Base-by-base conservation (phyloP, 2,797 vertebrate species). In the Smutsia gigantea region DNA sequence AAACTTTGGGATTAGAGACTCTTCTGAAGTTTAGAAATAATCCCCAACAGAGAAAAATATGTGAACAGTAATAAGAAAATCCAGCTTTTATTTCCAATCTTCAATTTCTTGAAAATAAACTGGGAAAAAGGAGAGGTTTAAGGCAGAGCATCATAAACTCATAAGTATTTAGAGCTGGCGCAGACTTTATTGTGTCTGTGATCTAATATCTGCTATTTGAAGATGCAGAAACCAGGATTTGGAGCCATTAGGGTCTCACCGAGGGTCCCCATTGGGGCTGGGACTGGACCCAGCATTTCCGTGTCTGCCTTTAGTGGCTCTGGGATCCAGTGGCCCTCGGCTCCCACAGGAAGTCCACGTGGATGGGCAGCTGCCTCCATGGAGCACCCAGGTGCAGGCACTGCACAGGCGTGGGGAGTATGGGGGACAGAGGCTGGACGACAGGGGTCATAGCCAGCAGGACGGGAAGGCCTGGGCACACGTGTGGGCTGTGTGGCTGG, bases 21-120 rank as follows among this genome's bases (percentile, higher is more conserved):
- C 64, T 74, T 82, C 8, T 63, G 64, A 90, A 79, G 68, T 89
- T 90, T 63, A 87, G 94, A 94, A 86, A 51, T 69, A 77, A 84
- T 81, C 57, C 23, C 59, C 39, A 81, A 55, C 46, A 51, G 55
- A 64, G 75, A 91, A 85, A 79, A 84, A 53, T 66, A 85, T 42
- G 75, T 34, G 25, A 34, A 69, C 17, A 68, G 21, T 11, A 37
- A 37, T 66, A 79, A 77, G 77, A 79, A 8, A 66, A 69, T 27
- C 39, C 53, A 78, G 59, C 83, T 91, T 72, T 81, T 51, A 23
- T 31, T 63, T 61, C 66, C 39, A 42, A 55, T 51, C 82, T 55
- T 69, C 59, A 49, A 5, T 78, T 68, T 75, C 85, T 90, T 59
- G 2, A 53, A 34, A 71, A 94, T 31, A 81, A 72, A 31, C 46